Conservation (phyloP, 2,888 invertebrate genomes). For the Automeris io region DNA sequence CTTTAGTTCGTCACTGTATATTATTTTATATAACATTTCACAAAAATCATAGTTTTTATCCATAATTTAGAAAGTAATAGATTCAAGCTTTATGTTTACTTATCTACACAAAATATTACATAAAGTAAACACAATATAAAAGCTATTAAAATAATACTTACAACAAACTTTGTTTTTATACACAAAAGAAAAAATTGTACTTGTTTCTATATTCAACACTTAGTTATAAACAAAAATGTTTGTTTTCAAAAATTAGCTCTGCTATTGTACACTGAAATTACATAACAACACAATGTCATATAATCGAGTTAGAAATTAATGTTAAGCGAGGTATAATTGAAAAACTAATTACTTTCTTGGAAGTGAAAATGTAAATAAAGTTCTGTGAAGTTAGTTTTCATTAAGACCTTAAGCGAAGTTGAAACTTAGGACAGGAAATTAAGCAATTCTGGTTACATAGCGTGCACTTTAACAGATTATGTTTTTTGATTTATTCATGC, state of each 20-base stretch:
- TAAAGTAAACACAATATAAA: too few species aligned
- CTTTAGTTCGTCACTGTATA: too few species aligned
- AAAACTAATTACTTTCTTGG: constrained; percentile 53
- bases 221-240: constrained; percentile 8
- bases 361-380: constrained; percentile 49
- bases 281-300: constrained; percentile 10
- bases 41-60: constrained; percentile 3
- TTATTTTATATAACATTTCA: constrained; percentile 2
- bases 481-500: background rate
- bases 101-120: too few species aligned
- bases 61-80: constrained; percentile 1
- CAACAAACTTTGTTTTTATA: too few species aligned
- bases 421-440: constrained; percentile 57
- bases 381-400: constrained; percentile 55
- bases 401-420: constrained; percentile 57
- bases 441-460: constrained; percentile 50
- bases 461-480: constrained; percentile 1
- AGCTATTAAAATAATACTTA: too few species aligned
- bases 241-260: constrained; percentile 4
- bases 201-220: too few species aligned
- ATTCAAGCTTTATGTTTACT: too few species aligned
- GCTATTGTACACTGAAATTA: constrained; percentile 2
- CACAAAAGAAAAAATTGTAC: too few species aligned
- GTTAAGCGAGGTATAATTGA: constrained; percentile 30
- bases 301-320: constrained; percentile 18